Evolutionary conservation across 1,140 invertebrate genomes (phyloP), one percentile per base, ranked within the genome.

Genomic region (Drosophila carrolli): DNA sequence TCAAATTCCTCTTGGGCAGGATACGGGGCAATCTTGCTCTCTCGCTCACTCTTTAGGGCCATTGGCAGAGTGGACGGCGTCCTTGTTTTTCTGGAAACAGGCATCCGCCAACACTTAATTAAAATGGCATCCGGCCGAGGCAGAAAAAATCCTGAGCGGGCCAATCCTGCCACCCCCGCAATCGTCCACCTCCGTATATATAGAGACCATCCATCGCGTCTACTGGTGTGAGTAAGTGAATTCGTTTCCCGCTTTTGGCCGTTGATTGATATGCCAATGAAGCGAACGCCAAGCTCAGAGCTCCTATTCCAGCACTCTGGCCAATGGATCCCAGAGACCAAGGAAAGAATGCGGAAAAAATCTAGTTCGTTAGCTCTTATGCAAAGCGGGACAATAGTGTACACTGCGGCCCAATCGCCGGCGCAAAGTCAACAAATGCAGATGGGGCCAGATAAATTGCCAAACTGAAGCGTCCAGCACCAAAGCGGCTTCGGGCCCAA

Each of bases 261-360:
- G 79, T 88, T 86, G 82, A 86, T 86, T 86, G 82, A 86, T 86
- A 86, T 88, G 79, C 83, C 82, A 86, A 88, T 79, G 82, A 83
- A 88, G 75, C 82, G 68, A 75, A 54, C 53, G 65, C 65, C 73
- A 38, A 75, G 75, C 73, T 67, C 75, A 75, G 58, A 50, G 72
- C 32, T 60, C 41, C 56, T 47, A 61, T 48, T 38, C 41, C 48
- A 50, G 19, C 61, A 32, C 48, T 38, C 48, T 19, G 29, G 68
- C 70, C 38, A 57, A 32, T n/a, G 44, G 66, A 41, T 47, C 35
- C 62, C 19, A 35, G 48, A 46, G 58, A 35, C 54, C 43, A 67
- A 67, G 46, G 44, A 41, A 73, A 68, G 78, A 59, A 81, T 47
- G 57, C 68, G 60, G 47, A 88, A 88, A 82, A 88, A 86, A 88